A percentile compares a stretch with the other conserved stretches of the same genome.
Evolutionary conservation across 2,113 vertebrate genomes (phyloP).

Genomic region (Heteronetta atricapilla): DNA sequence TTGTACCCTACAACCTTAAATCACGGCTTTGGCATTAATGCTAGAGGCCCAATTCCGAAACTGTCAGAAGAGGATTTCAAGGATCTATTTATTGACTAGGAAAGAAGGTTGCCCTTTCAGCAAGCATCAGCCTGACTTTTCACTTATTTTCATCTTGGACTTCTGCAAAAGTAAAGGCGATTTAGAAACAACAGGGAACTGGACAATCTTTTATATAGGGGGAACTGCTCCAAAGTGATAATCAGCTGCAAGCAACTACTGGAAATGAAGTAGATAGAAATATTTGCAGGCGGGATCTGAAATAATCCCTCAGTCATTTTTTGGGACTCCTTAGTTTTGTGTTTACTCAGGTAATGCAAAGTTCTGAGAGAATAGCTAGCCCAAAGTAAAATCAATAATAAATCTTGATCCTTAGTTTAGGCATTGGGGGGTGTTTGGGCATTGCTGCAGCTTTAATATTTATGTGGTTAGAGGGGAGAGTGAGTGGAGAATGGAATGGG

Average conservation of each 20-base stretch:
- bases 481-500: not conserved
- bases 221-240: not conserved
- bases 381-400: not conserved
- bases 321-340: not conserved
- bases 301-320: not conserved
- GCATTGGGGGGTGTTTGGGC: not conserved
- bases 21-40: not conserved
- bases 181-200: not conserved
- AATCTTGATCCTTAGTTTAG: not conserved
- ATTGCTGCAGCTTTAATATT: not conserved
- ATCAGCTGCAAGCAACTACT: not conserved
- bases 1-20: not conserved
- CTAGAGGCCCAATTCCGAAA: not conserved
- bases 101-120: conserved; percentile 27
- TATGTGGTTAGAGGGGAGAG: not conserved
- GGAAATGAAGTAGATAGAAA: not conserved
- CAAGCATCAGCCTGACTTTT: not conserved
- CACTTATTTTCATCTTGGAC: conserved; percentile 16
- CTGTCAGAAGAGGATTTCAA: conserved; percentile 38
- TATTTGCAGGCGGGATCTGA: not conserved
- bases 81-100: conserved; percentile 42
- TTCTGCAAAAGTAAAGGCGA: not conserved
- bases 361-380: not conserved
- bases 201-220: not conserved
- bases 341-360: not conserved